Base-by-base conservation (phyloP, 92 coral and sea anemone species). In the Virgularia gustaviana region DNA sequence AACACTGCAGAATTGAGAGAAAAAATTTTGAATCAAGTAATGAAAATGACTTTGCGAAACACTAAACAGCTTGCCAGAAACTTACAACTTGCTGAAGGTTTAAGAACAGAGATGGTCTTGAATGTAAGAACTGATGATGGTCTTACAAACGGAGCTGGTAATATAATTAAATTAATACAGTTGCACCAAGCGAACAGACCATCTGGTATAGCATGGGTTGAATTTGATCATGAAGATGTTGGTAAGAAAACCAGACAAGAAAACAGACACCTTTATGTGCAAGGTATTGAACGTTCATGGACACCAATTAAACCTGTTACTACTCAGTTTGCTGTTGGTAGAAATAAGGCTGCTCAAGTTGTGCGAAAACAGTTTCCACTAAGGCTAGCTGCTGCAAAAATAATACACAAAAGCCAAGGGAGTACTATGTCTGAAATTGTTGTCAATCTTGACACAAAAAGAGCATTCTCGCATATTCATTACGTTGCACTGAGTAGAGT, bases 401-500 rank as follows among this genome's bases (percentile, higher is more conserved):
- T 16, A 51, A 52, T 49, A 51, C 73, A 15, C 65, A n/a, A n/a
- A n/a, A n/a, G n/a, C n/a, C n/a, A n/a, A n/a, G n/a, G n/a, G n/a
- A n/a, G n/a, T n/a, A n/a, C 63, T 1, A 62, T 34, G 43, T 61
- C 34, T 49, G 62, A 39, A 29, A 43, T 13, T 49, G 65, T 18
- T n/a, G n/a, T n/a, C n/a, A n/a, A n/a, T n/a, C n/a, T n/a, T n/a
- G n/a, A n/a, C n/a, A n/a, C n/a, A n/a, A 49, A 22, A 28, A 31
- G 73, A 51, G 47, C 72, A 15, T 62, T 80, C 18, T 73, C 84
- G 13, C 85, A 76, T 23, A 63, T 76, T 7, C 85, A 81, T 25
- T 45, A 75, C 65, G 85, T 81, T 9, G 85, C 55, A 24, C 32
- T 81, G 10, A 81, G 85, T 57, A 75, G 85, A 65, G 85, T 81